Conservation (phyloP, 2,113 vertebrate genomes). For the Salvator merianae region DNA sequence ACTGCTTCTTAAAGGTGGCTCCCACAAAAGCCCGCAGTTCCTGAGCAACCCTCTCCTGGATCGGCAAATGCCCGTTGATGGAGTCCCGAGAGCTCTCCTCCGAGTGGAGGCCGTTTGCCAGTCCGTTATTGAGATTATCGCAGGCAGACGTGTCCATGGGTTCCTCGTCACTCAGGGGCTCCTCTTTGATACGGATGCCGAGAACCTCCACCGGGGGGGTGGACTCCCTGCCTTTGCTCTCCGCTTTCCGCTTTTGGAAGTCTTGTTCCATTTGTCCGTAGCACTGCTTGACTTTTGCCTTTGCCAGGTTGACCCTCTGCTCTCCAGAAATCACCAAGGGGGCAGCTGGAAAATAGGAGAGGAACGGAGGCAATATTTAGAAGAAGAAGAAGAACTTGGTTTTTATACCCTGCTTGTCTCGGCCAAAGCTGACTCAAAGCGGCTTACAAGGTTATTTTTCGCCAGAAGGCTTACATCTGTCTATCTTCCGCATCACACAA, state of each 20-base stretch:
- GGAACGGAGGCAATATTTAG: not conserved
- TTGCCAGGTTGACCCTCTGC: constrained; percentile 85
- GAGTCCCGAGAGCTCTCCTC: constrained; percentile 65
- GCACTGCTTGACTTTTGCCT: constrained; percentile 81
- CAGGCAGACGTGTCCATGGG: constrained; percentile 82
- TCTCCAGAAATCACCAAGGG: constrained; percentile 82
- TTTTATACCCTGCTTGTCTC: no score
- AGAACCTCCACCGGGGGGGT: constrained; percentile 40
- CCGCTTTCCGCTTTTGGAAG: constrained; percentile 76
- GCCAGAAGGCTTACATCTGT: no score
- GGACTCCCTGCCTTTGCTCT: not conserved
- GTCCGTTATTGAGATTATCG: constrained; percentile 72
- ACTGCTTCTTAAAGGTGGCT: constrained; percentile 89
- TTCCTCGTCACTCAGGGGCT: constrained; percentile 80
- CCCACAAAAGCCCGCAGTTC: constrained; percentile 91
- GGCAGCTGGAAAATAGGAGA: constrained; percentile 61
- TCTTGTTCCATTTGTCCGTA: constrained; percentile 82
- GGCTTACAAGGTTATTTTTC: no score
- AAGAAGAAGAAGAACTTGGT: no score
- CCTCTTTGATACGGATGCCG: constrained; percentile 79
- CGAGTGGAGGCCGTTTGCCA: constrained; percentile 80
- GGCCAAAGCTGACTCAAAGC: no score
- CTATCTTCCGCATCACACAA: no score
- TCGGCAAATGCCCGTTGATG: constrained; percentile 74
- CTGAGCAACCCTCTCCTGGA: constrained; percentile 63